Base-by-base conservation (phyloP, 2,113 vertebrate genomes). In the Vulpes lagopus region DNA sequence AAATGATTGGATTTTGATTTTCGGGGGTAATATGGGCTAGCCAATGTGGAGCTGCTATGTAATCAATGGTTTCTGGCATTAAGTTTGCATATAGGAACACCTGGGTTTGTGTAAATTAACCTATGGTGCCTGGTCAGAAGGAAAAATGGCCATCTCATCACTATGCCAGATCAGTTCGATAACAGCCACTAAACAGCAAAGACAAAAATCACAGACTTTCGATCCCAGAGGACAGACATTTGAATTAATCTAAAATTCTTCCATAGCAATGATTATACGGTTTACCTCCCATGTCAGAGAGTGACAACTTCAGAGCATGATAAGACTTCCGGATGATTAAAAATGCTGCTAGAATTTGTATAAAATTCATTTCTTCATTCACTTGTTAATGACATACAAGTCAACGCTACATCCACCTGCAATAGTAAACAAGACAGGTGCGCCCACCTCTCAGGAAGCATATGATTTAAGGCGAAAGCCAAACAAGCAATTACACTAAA, bases 311-410 rank as follows among this genome's bases (percentile, higher is more conserved):
- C 11, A 6, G 27, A 59, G 57, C 51, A 51, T 17, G 8, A 1
- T 2, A 38, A 14, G 30, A 27, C 15, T 43, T 73, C 3, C 2
- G 5, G 27, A 15, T 35, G 55, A 78, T 59, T 35, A 4, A 65
- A 25, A 57, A 2, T n/a, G 49, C n/a, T 59, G 14, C 30, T 62
- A 8, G 1, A 16, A 22, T 62, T 15, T 65, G 10, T 19, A 9
- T 78, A 51, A 17, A 78, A 51, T 78, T 78, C 74, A 78, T 51
- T 78, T 78, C 74, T 78, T 30, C 23, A 1, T 78, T 51, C 76
- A 20, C 30, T 79, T 20, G 76, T 11, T 38, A 49, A 55, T 0
- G 25, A 9, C 3, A 1, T 3, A 0, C 3, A 1, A 19, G 19
- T 5, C 20, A 2, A 15, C 10, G 1, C 27, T 25, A 1, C 27